These are phyloP conservation scores for Bombylius major DNA, from an alignment of 2,888 invertebrate genomes.

Conservation along the genomic window DNA sequence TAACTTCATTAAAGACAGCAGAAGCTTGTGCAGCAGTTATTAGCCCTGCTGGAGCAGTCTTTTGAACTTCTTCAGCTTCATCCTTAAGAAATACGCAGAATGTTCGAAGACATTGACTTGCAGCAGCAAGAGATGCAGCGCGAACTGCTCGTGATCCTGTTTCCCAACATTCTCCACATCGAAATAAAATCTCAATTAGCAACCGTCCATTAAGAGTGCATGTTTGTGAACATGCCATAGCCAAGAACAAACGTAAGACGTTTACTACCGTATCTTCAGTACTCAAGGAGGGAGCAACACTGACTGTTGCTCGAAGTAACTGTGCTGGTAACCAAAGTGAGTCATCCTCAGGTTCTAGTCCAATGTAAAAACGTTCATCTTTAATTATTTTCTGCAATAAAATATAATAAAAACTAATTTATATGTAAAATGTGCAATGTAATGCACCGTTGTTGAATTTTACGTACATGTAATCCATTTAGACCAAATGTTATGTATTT, in stretches of 20 bases:
- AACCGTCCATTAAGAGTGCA: constrained; percentile 83
- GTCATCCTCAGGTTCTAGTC: constrained; percentile 82
- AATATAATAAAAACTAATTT: background rate
- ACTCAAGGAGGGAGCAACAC: constrained; percentile 44
- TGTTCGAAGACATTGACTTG: constrained; percentile 75
- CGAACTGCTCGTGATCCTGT: constrained; percentile 66
- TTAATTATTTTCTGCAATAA: constrained; percentile 64
- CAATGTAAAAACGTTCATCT: constrained; percentile 84
- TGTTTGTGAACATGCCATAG: constrained; percentile 75
- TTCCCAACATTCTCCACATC: constrained; percentile 73
- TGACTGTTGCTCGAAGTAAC: constrained; percentile 68
- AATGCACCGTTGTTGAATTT: background rate
- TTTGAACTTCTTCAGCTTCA: constrained; percentile 42
- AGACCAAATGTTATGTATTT: constrained; percentile 73
- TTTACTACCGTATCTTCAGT: constrained; percentile 74
- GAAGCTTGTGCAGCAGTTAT: constrained; percentile 48
- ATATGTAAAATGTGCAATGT: background rate
- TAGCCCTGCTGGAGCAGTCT: constrained; percentile 43
- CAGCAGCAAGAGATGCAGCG: constrained; percentile 80
- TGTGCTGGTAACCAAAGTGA: constrained; percentile 88
- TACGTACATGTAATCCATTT: constrained; percentile 78
- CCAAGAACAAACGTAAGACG: constrained; percentile 58
- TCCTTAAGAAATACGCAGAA: constrained; percentile 66
- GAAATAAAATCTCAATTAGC: constrained; percentile 73
- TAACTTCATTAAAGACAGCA: constrained; percentile 79